These are phyloP conservation scores for Zele albiditarsus DNA, from an alignment of 2,888 invertebrate species.

Conservation along the genomic window DNA sequence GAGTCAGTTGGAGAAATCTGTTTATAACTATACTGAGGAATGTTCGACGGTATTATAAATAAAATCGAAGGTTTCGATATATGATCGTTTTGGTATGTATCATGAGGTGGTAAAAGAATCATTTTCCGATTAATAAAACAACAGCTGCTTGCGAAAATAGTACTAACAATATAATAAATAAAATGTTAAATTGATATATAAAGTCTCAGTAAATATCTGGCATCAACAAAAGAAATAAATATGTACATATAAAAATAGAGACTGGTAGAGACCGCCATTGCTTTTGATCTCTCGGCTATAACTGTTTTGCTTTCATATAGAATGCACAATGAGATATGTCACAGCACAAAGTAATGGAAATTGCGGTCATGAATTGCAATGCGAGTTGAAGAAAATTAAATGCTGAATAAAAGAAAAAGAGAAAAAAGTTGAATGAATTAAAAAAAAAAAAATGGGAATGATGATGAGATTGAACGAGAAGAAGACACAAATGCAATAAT, in stretches of 20 bases:
- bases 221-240: not conserved
- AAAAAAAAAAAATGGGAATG: not conserved
- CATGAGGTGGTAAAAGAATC: not conserved
- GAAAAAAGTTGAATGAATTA: not conserved
- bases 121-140: not conserved
- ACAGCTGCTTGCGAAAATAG: not conserved
- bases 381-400: slow-evolving; percentile 15
- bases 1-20: slow-evolving; percentile 31
- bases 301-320: slow-evolving; percentile 7
- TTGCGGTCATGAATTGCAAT: slow-evolving; percentile 9
- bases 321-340: slow-evolving; percentile 11
- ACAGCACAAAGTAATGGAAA: slow-evolving; percentile 15
- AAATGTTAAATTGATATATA: slow-evolving; percentile 12
- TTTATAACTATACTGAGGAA: slow-evolving; percentile 24
- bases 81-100: not conserved
- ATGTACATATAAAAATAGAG: not conserved
- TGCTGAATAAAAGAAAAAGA: not conserved
- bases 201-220: not conserved
- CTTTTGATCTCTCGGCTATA: slow-evolving; percentile 9
- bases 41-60: not conserved
- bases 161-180: slow-evolving; percentile 19
- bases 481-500: slow-evolving; percentile 33
- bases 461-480: not conserved
- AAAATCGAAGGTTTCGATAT: slow-evolving; percentile 1
- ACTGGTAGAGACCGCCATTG: not conserved